Evolutionary conservation across 1,140 invertebrate genomes (phyloP).

Genomic region (Proales similis): DNA sequence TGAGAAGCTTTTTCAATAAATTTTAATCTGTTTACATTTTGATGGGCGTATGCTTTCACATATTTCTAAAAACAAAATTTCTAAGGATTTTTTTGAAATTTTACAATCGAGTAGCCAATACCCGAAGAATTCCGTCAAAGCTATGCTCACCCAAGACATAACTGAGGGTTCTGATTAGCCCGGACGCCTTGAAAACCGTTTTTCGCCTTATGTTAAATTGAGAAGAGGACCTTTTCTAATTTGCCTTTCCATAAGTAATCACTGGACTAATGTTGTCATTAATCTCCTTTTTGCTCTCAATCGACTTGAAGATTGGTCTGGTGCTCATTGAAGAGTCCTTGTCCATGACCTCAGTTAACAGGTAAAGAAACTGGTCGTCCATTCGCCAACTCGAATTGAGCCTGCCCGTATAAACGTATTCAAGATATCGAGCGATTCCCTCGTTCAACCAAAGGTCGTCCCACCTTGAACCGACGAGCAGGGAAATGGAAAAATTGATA

Average conservation of each 20-base stretch:
- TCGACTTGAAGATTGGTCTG: conserved; percentile 1
- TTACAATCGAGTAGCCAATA: too few species aligned
- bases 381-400: conserved; percentile 73
- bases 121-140: conserved; percentile 56
- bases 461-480: too few species aligned
- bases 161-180: conserved; percentile 87
- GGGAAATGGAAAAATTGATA: not conserved
- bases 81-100: not conserved
- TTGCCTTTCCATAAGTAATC: conserved; percentile 34
- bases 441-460: conserved; percentile 49
- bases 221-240: too few species aligned
- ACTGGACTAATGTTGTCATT: conserved; percentile 28
- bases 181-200: conserved; percentile 43
- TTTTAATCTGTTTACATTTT: conserved; percentile 22
- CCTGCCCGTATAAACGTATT: conserved; percentile 50
- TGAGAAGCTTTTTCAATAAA: too few species aligned
- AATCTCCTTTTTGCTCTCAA: conserved; percentile 24
- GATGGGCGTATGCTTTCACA: conserved; percentile 4
- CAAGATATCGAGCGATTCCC: conserved; percentile 46
- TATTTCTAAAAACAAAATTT: conserved; percentile 9
- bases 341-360: conserved; percentile 18
- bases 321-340: conserved; percentile 21
- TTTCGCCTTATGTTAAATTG: not conserved
- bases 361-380: conserved; percentile 40
- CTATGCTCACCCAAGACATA: conserved; percentile 74